Evolutionary conservation across 2,888 invertebrate species (phyloP), one percentile per base, ranked within the genome.

Genomic region (Xanthorhoe designata): DNA sequence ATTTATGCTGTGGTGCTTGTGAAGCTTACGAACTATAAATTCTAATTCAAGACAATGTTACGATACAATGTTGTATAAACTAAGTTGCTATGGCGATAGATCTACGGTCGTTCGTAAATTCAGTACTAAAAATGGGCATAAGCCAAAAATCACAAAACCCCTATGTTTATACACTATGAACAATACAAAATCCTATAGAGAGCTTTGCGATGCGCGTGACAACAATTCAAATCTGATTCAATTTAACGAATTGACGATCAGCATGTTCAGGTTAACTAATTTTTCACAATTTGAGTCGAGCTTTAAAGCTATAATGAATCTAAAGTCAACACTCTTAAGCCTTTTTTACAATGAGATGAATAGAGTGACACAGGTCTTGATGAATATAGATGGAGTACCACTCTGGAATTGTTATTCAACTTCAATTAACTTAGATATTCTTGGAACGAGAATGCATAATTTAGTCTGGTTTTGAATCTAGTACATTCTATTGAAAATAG

Each of bases 381-480:
- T 57, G 47, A 19, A 57, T 57, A 17, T 10, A 32, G 49, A 47
- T 58, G 47, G 47, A 47, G 47, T 17, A 13, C 15, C 47, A 47
- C 47, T 47, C 17, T 47, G 47, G 17, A 47, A 47, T 17, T 42
- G 38, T 13, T 42, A 60, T 52, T 57, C 45, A 32, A 56, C 56
- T 62, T 62, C 50, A 55, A 55, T 55, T 56, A 62, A 56, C 62
- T 62, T 18, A 18, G 62, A 62, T 62, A 56, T 56, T 62, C 62
- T 42, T 42, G 51, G 29, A 62, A 62, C 17, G 17, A 5, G 56
- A 56, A 62, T 51, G 56, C 15, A 51, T 62, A 57, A 57, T 18
- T 56, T 62, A 8, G 17, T 47, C 10, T 51, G 19, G 19, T 59
- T 51, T 57, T 47, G 35, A 35, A 32, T 49, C 13, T 32, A 17